Evolutionary conservation across 2,888 invertebrate species (phyloP), one percentile per base, ranked within the genome.

Genomic region (Netelia virgata): DNA sequence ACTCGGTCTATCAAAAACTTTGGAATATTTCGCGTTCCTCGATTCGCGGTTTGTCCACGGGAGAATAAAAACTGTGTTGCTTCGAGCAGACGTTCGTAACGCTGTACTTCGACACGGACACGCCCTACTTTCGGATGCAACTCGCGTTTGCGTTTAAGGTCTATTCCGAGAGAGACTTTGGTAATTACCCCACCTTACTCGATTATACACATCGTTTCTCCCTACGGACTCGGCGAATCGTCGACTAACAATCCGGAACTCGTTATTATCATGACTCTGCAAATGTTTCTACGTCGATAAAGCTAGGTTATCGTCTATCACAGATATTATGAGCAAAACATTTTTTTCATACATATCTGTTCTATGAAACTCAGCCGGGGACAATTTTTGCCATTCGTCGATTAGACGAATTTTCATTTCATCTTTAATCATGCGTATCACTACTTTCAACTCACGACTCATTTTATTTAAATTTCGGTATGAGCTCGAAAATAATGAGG

Each of bases 51-150:
- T 53, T 36, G 11, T 14, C 36, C 18, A 36, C n/a, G 75, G 3
- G 20, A 64, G 55, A 18, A 41, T 53, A 64, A 6, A 68, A 64
- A 73, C 11, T 55, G 53, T 41, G 14, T 28, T 75, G 53, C 64
- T 47, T 14, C 14, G 53, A 75, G 64, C 53, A 50, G 41, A 75
- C 63, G 18, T 64, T 64, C 53, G 64, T 64, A 55, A 18, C 20
- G 36, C 18, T 64, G 64, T 59, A 47, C 47, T 43, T 18, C 53
- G 63, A 41, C 61, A 76, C 72, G 66, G 85, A 81, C 82, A 83
- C 76, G 83, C 83, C 84, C 86, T 82, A 87, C 73, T 86, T 87
- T 85, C 64, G 41, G 73, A 78, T 81, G 76, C 80, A 79, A 28
- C 53, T 59, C 20, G 66, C 72, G 68, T 80, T 72, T 82, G 66